A percentile compares a stretch with the other conserved stretches of the same genome.
phyloP scores from a whole-genome alignment of 2,113 vertebrate genomes.

The Coryphaenoides rupestris region DNA sequence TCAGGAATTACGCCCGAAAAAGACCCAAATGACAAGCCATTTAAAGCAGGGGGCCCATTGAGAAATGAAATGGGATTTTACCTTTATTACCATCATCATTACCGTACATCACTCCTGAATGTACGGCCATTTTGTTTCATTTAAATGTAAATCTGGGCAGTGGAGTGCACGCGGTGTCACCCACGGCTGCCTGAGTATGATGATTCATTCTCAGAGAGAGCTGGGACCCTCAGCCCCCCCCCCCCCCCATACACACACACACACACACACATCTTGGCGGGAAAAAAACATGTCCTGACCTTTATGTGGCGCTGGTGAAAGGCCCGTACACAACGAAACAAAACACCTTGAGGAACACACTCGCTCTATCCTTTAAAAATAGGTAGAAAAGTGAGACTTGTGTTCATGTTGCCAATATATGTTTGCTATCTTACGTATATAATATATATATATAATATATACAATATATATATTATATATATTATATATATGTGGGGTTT shows the following conservation, averaged over 20 bases:
- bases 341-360: conserved; percentile 24
- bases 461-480: no score
- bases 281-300: conserved; percentile 60
- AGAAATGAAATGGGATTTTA: conserved; percentile 48
- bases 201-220: conserved; percentile 65
- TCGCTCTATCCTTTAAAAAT: neutral
- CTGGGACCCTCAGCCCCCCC: conserved; percentile 45
- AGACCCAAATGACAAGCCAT: conserved; percentile 49
- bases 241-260: neutral
- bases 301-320: conserved; percentile 49
- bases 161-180: conserved; percentile 56
- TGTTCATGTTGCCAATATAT: no score
- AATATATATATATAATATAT: no score
- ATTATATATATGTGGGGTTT: no score
- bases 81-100: conserved; percentile 69
- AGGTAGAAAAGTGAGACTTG: conserved; percentile 16
- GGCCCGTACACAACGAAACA: conserved; percentile 24
- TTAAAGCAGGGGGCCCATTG: conserved; percentile 37
- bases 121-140: conserved; percentile 76
- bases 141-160: conserved; percentile 78
- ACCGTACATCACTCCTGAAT: conserved; percentile 72
- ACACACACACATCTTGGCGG: conserved; percentile 31
- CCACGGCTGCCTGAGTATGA: conserved; percentile 44
- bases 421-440: no score
- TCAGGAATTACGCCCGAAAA: conserved; percentile 46